These are phyloP conservation scores for Halichondria panicea DNA, from an alignment of 37 sponge, comb jelly and placozoan genomes.

Conservation along the genomic window DNA sequence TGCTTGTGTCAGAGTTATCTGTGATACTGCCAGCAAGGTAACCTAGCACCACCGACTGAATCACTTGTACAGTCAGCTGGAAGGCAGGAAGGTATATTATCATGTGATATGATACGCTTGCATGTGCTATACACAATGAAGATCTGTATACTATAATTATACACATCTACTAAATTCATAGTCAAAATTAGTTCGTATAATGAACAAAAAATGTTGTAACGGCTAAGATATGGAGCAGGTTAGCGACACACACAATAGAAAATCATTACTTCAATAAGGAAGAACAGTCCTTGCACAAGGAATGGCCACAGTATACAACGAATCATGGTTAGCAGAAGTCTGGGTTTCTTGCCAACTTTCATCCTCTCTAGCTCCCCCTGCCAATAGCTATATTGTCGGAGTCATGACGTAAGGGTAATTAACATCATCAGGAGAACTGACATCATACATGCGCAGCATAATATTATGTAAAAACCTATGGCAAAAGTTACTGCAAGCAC, in stretches of 20 bases:
- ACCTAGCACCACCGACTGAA: constrained; percentile 64
- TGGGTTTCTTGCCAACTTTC: constrained; percentile 20
- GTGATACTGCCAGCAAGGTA: constrained; percentile 58
- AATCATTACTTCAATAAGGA: constrained; percentile 20
- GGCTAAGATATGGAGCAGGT: not conserved
- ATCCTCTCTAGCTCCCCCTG: constrained; percentile 17
- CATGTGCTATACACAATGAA: not conserved
- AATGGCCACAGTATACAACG: constrained; percentile 40
- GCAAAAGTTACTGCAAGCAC: too few relatives aligned
- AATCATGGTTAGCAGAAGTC: constrained; percentile 33
- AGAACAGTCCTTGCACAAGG: constrained; percentile 11
- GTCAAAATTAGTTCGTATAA: too few relatives aligned
- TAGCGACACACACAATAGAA: too few relatives aligned
- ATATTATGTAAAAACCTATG: constrained; percentile 1
- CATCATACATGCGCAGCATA: not conserved
- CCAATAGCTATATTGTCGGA: too few relatives aligned
- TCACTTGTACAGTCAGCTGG: constrained; percentile 29
- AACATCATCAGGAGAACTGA: not conserved
- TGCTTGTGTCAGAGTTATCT: constrained; percentile 3
- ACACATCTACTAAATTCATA: too few relatives aligned
- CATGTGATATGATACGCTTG: not conserved
- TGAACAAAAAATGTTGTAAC: not conserved
- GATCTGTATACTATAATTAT: not conserved
- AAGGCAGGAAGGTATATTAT: not conserved
- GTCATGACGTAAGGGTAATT: not conserved